Percentiles rank a stretch among this genome's conserved stretches.
Evolutionary conservation across 2,113 vertebrate genomes (phyloP).

Genomic region (Campylomormyrus tamandua): DNA sequence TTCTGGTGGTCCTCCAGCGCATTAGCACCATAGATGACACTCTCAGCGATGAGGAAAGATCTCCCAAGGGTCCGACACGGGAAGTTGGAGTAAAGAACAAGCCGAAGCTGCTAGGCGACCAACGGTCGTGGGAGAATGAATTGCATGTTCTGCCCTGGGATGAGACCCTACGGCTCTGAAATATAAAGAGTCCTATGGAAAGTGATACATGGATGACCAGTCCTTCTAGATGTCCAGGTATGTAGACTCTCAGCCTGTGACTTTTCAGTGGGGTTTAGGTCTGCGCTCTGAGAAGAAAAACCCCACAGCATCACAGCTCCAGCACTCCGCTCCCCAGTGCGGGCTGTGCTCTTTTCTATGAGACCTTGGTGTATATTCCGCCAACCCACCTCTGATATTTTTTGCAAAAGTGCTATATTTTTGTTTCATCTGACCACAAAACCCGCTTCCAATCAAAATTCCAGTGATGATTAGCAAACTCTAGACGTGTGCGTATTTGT

Average conservation of each 20-base stretch:
- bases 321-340: neutral
- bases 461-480: neutral
- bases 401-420: neutral
- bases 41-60: neutral
- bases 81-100: neutral
- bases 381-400: neutral
- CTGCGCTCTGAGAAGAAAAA: neutral
- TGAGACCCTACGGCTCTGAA: neutral
- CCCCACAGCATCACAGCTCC: neutral
- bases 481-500: neutral
- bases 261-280: neutral
- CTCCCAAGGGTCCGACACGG: neutral
- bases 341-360: neutral
- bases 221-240: neutral
- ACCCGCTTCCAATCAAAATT: neutral
- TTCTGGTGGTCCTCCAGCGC: neutral
- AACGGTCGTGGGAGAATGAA: neutral
- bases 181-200: neutral
- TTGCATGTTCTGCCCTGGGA: neutral
- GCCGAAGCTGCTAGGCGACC: neutral
- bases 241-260: neutral
- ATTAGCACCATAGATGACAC: neutral
- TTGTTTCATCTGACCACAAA: neutral
- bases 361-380: neutral
- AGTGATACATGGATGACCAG: neutral